These are phyloP conservation scores for Enoplolaimus lenunculus DNA, from an alignment of 2,888 invertebrate species.

Conservation along the genomic window DNA sequence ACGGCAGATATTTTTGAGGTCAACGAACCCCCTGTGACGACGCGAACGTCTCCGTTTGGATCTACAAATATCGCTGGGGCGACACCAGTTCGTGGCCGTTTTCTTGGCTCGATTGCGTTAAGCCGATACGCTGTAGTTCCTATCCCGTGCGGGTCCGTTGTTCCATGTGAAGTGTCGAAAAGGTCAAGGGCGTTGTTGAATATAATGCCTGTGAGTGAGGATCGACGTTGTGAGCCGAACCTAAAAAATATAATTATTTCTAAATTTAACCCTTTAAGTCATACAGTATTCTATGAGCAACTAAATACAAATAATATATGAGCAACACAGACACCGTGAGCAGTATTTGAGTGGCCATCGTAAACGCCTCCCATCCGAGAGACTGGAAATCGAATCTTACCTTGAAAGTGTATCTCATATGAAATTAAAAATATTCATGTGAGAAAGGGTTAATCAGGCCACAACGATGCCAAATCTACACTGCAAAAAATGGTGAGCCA, in stretches of 20 bases:
- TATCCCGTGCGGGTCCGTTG: not conserved
- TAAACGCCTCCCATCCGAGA: too few species aligned
- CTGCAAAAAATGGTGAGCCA: too few species aligned
- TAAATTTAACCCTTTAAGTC: too few species aligned
- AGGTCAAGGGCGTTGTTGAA: not conserved
- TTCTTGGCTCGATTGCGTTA: not conserved
- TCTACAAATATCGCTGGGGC: not conserved
- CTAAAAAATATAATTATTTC: not conserved
- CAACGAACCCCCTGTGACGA: not conserved
- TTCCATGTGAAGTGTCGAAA: not conserved
- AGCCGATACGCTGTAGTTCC: not conserved
- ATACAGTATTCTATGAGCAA: too few species aligned
- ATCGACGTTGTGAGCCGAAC: not conserved
- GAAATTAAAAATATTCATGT: too few species aligned
- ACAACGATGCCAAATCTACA: too few species aligned
- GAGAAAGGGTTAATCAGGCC: too few species aligned
- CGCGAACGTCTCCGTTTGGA: not conserved
- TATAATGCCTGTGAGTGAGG: not conserved
- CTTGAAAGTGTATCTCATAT: too few species aligned
- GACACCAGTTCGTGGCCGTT: not conserved
- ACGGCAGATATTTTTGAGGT: not conserved
- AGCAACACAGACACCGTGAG: too few species aligned
- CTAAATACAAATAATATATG: too few species aligned
- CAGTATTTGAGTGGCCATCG: too few species aligned
- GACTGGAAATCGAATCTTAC: too few species aligned